Evolutionary conservation across 2,113 vertebrate species (phyloP).

Genomic region (Petroica traversi): DNA sequence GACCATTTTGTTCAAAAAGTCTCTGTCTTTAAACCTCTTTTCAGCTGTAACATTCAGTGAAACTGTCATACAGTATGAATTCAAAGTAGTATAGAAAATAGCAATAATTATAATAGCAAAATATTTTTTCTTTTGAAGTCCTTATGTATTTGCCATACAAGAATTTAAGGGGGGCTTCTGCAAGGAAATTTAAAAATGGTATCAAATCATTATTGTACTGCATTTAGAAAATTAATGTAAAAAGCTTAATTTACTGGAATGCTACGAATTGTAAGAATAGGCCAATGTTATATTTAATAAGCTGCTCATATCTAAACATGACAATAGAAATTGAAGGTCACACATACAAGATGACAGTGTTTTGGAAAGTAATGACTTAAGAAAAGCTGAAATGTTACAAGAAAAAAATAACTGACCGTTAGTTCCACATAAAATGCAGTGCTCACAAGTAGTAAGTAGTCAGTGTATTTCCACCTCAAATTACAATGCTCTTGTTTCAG

Average conservation of each 20-base stretch:
- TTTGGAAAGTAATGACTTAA: background rate
- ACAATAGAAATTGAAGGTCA: background rate
- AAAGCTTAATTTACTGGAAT: background rate
- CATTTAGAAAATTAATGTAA: background rate
- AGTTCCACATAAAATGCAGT: background rate
- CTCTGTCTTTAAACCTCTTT: background rate
- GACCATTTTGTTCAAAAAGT: background rate
- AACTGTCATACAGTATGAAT: fast-evolving
- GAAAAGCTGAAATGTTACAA: background rate
- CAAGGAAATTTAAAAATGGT: background rate
- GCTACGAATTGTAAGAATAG: background rate
- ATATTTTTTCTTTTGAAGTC: background rate
- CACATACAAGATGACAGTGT: background rate
- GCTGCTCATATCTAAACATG: background rate
- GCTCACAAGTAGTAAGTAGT: background rate
- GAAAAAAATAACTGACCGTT: background rate
- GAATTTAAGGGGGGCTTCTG: background rate
- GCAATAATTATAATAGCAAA: too few species aligned
- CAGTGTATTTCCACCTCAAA: background rate
- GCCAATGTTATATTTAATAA: background rate
- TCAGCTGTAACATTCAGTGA: background rate
- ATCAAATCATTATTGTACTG: background rate
- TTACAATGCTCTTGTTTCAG: background rate
- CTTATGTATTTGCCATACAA: background rate
- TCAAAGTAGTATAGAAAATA: background rate